Evolutionary conservation across 1,140 invertebrate genomes (phyloP), one percentile per base, ranked within the genome.

Genomic region (Pogonognathellus flavescens): DNA sequence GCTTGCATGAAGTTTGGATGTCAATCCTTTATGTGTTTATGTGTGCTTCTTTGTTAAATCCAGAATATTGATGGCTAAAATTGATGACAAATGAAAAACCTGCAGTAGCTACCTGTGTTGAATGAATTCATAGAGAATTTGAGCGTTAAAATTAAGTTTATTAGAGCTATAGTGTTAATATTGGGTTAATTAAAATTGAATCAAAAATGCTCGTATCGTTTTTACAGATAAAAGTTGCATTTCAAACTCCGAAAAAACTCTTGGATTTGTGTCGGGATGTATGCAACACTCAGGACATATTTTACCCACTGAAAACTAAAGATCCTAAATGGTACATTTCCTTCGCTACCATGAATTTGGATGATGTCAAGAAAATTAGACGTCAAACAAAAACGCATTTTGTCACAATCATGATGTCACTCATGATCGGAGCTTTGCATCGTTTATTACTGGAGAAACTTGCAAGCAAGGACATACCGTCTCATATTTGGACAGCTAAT

Each of bases 371-470:
- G 55, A 3, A 16, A 14, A 66, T 87, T 7, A 70, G 86, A 14
- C 49, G 84, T 10, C 20, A 83, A 52, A 84, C 84, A 13, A 72
- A 84, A 16, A 52, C 84, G 8, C 86, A 86, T 81, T 87, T 87
- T 76, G 84, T 82, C 16, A 86, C 81, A 0, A 20, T 87, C 2
- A 85, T 82, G 66, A 85, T 87, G 84, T 41, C 62, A 2, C 18
- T 87, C 16, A 83, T 76, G 14, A 85, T 82, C 13, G 86, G 86
- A 9, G 86, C 86, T 7, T 20, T 87, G 10, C 53, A 82, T 11
- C 22, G 86, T 20, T 83, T 84, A 22, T 52, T 84, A 8, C 8
- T 80, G 49, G 82, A 85, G 13, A 83, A 4, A 10, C 66, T 70
- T 31, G 22, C 20, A 9, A 70, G 50, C 49, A 25, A 49, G 8